Percentiles rank a stretch among this genome's conserved stretches.
Conservation (phyloP, 2,797 vertebrate genomes). For the Melanotaenia maccullochi region DNA sequence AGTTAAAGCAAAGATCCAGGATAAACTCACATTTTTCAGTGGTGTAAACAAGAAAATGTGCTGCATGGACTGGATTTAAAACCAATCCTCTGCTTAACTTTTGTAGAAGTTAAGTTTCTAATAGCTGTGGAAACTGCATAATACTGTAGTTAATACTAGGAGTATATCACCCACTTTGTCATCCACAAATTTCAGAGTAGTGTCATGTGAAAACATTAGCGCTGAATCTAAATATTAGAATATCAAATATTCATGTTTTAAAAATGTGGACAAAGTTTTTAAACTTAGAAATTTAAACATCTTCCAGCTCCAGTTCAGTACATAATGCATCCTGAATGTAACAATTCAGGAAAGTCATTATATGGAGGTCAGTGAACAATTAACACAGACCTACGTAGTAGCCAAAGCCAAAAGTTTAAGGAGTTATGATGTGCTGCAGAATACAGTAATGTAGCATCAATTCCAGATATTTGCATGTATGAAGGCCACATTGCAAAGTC, state of each 20-base stretch:
- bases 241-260: too few species aligned
- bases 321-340: background rate
- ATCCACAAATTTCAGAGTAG: too few species aligned
- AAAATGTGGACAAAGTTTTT: too few species aligned
- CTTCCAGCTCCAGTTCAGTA: background rate
- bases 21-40: constrained; percentile 11
- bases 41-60: background rate
- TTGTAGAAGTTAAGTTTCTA: background rate
- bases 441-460: background rate
- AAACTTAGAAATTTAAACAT: background rate
- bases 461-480: background rate
- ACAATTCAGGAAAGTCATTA: background rate
- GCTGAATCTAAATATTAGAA: too few species aligned
- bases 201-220: too few species aligned
- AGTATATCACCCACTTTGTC: too few species aligned
- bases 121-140: too few species aligned
- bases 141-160: too few species aligned
- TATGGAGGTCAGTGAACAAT: background rate
- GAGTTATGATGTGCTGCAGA: background rate
- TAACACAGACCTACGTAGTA: background rate
- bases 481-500: too few species aligned
- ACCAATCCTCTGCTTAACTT: background rate
- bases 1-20: constrained; percentile 15
- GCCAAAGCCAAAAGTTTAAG: background rate
- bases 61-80: background rate